Evolutionary conservation across 2,888 invertebrate species (phyloP).

Genomic region (Drosophila borealis): DNA sequence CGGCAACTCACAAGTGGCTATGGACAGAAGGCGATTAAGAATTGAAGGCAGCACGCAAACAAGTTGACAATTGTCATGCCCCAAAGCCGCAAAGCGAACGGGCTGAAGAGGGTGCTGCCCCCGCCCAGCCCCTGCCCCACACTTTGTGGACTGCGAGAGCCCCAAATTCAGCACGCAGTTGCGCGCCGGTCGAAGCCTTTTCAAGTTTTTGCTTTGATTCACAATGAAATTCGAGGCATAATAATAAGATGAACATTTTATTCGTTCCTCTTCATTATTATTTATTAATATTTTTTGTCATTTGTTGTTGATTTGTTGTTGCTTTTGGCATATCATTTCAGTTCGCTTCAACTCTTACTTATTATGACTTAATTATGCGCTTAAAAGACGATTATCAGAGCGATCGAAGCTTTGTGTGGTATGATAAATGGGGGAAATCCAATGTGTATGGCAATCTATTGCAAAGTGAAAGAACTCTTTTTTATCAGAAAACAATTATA

Average conservation of each 20-base stretch:
- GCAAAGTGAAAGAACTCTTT: background rate
- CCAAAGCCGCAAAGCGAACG: constrained; percentile 20
- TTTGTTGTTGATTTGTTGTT: constrained; percentile 32
- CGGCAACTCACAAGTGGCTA: constrained; percentile 73
- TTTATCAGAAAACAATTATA: background rate
- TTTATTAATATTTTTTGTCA: constrained; percentile 26
- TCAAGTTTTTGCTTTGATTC: constrained; percentile 72
- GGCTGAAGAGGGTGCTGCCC: background rate
- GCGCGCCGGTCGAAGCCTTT: constrained; percentile 63
- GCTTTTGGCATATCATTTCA: constrained; percentile 69
- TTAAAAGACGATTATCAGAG: constrained; percentile 58
- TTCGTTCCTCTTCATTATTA: constrained; percentile 31
- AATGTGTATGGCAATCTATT: constrained; percentile 1
- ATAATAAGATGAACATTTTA: constrained; percentile 77
- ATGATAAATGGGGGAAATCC: constrained; percentile 7
- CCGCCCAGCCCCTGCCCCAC: background rate
- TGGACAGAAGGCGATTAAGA: constrained; percentile 74
- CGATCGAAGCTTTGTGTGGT: constrained; percentile 47
- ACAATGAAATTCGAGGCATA: constrained; percentile 69
- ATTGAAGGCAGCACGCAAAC: constrained; percentile 76
- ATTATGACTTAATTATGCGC: constrained; percentile 81
- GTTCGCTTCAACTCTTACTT: constrained; percentile 43
- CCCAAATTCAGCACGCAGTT: constrained; percentile 51
- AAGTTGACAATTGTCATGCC: constrained; percentile 72
- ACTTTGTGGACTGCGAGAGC: constrained; percentile 1